Conservation (phyloP, 2,797 vertebrate genomes). For the Tauraco hartlaubi region DNA sequence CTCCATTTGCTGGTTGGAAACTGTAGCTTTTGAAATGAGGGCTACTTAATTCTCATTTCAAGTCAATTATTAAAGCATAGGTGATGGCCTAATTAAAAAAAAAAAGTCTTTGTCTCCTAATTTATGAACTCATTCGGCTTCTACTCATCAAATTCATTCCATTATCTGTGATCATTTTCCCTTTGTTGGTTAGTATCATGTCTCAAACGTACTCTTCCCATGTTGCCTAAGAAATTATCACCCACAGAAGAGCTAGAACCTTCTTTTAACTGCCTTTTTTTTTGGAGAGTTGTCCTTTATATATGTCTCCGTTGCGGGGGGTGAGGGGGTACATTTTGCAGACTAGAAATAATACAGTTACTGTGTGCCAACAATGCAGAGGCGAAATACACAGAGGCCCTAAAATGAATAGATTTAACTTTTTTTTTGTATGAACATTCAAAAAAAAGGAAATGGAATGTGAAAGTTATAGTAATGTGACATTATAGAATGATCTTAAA, state of each 20-base stretch:
- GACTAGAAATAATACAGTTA: background rate
- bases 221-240: constrained; percentile 74
- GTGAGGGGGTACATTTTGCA: background rate
- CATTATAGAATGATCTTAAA: background rate
- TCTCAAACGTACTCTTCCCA: constrained; percentile 39
- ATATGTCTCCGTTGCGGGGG: background rate
- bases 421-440: background rate
- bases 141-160: background rate
- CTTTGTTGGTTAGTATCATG: constrained; percentile 42
- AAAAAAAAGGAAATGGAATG: constrained; percentile 20
- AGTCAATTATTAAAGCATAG: constrained; percentile 42
- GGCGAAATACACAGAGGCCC: background rate
- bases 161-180: constrained; percentile 42
- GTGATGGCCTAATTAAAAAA: constrained; percentile 38
- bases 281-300: background rate
- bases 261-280: constrained; percentile 25
- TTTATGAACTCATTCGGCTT: constrained; percentile 45
- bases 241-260: constrained; percentile 25
- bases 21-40: background rate
- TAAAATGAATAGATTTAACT: background rate
- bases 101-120: constrained; percentile 25
- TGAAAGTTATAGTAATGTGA: background rate
- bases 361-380: background rate
- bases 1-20: background rate
- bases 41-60: constrained; percentile 20